Evolutionary conservation across 2,113 vertebrate species (phyloP).

Genomic region (Colinus virginianus): DNA sequence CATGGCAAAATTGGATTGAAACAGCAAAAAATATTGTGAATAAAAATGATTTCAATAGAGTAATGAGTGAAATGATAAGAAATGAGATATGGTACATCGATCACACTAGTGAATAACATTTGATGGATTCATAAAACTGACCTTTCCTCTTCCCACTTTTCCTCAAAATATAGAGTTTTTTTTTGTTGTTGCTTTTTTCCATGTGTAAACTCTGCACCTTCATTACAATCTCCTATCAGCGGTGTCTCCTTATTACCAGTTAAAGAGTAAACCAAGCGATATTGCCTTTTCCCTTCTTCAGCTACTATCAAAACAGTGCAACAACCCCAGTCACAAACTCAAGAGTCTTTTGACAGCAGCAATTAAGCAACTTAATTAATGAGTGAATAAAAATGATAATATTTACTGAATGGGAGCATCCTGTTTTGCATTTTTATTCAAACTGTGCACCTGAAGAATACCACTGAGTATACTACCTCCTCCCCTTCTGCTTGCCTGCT

Average conservation of each 20-base stretch:
- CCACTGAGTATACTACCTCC: constrained; percentile 32
- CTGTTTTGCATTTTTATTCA: constrained; percentile 86
- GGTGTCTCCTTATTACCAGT: background rate
- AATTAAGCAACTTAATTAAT: constrained; percentile 92
- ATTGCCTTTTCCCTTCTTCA: constrained; percentile 60
- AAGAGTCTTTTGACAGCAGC: constrained; percentile 88
- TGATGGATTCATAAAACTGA: background rate
- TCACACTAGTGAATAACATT: background rate
- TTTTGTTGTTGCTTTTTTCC: background rate
- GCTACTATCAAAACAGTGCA: constrained; percentile 73
- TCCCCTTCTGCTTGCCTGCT: constrained; percentile 23
- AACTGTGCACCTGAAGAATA: constrained; percentile 80
- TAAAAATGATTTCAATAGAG: constrained; percentile 41
- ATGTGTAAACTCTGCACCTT: background rate
- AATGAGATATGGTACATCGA: background rate
- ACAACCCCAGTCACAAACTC: constrained; percentile 79
- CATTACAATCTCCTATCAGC: background rate
- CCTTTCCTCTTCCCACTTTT: background rate
- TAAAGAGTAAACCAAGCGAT: background rate
- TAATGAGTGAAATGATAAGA: constrained; percentile 28
- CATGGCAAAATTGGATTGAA: constrained; percentile 52
- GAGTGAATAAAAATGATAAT: constrained; percentile 89
- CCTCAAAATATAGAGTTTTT: background rate
- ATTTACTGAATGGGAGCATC: constrained; percentile 88
- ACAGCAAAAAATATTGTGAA: constrained; percentile 44